Evolutionary conservation across 2,888 invertebrate genomes (phyloP).

Genomic region (Bimastos eiseni): DNA sequence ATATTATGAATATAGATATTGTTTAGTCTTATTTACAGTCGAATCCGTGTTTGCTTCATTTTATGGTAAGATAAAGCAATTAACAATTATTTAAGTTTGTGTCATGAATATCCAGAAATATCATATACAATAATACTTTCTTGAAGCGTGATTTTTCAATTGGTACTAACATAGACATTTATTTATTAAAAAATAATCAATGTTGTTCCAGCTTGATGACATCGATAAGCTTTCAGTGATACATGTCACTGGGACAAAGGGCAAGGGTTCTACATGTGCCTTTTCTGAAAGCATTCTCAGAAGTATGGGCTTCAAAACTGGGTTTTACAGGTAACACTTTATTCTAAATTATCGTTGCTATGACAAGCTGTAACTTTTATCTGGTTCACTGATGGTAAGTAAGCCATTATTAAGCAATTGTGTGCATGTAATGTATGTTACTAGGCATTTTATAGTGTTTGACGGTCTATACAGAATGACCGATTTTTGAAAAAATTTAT

Average conservation of each 20-base stretch:
- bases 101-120: too few species aligned
- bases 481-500: too few species aligned
- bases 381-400: neutral
- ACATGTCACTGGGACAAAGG: slow-evolving; percentile 96
- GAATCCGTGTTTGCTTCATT: neutral
- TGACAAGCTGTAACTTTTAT: neutral
- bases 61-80: neutral
- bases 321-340: slow-evolving; percentile 73
- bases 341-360: neutral
- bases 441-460: too few species aligned
- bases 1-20: too few species aligned
- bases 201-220: slow-evolving; percentile 64
- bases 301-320: slow-evolving; percentile 81
- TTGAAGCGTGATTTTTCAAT: too few species aligned
- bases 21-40: neutral
- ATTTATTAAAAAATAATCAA: neutral
- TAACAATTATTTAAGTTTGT: neutral
- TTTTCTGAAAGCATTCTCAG: slow-evolving; percentile 86
- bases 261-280: slow-evolving; percentile 92
- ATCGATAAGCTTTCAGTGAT: slow-evolving; percentile 80
- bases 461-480: too few species aligned
- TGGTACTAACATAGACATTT: neutral
- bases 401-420: neutral
- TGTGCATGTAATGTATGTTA: too few species aligned
- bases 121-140: too few species aligned